Evolutionary conservation across 2,888 invertebrate genomes (phyloP), one percentile per base, ranked within the genome.

Genomic region (Holacanthella duospinosa): DNA sequence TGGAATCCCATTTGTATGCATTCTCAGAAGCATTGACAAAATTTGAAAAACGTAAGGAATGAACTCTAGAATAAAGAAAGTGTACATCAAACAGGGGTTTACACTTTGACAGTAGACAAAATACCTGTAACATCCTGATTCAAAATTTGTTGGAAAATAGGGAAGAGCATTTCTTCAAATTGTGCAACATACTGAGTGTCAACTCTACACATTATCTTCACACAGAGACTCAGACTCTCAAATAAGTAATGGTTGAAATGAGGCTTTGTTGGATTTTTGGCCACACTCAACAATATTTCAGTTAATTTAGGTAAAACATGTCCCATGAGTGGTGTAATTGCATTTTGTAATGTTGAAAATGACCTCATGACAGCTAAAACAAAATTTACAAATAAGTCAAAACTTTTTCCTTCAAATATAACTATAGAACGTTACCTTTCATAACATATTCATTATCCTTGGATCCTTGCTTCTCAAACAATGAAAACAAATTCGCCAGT

Each of bases 11-110:
- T 68, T 63, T 28, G 81, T 77, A 59, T 86, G 85, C 65, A 88
- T 79, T 78, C 95, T 95, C 79, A 97, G 82, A 63, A 96, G 80
- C 25, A 96, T 80, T 0, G 95, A 92, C 48, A 97, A 80, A 79
- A 99, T 86, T 89, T 99, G 99, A 78, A 99, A 96, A 56, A 95
- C 93, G 79, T 99, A 99, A 0, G 97, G 97, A 79, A 96, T 89
- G 80, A 99, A 96, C 78, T 97, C 97, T 85, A 82, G 61, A 74
- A 74, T 64, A 43, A 56, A 48, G 25, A 44, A 28, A 58, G n/a
- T 28, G 2, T 54, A n/a, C n/a, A n/a, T n/a, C n/a, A n/a, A n/a
- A n/a, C n/a, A n/a, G n/a, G n/a, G 21, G 54, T 24, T 54, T 21
- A 56, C 56, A 56, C n/a, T 56, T 36, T 36, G 6, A 36, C 36